These are phyloP conservation scores for Leptinotarsa undecemlineata DNA, from an alignment of 1,140 invertebrate species.

Conservation along the genomic window DNA sequence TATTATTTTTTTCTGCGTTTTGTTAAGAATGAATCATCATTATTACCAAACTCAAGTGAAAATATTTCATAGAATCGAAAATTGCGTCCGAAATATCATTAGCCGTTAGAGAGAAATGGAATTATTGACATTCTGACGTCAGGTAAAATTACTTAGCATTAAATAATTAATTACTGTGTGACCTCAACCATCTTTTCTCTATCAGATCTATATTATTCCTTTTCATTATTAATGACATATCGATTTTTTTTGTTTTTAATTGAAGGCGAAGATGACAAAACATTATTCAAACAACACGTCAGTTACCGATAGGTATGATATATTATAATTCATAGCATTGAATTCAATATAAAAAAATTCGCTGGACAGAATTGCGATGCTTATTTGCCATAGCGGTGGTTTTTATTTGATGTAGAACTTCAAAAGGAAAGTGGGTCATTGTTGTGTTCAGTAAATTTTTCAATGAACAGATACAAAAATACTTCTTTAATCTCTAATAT, in stretches of 20 bases:
- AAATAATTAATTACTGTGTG: conserved; percentile 16
- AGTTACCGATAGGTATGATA: neutral
- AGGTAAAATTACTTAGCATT: conserved; percentile 6
- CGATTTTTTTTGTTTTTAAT: conserved; percentile 5
- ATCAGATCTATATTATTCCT: conserved; percentile 4
- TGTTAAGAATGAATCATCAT: too few relatives aligned
- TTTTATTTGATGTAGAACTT: too few relatives aligned
- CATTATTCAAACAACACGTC: neutral
- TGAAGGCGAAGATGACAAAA: conserved; percentile 4
- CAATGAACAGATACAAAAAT: too few relatives aligned
- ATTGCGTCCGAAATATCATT: neutral
- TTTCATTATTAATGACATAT: neutral
- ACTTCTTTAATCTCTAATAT: too few relatives aligned
- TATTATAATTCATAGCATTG: too few relatives aligned
- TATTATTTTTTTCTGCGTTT: too few relatives aligned
- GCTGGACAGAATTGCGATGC: too few relatives aligned
- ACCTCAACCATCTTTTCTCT: conserved; percentile 2
- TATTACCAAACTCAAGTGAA: neutral
- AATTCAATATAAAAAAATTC: too few relatives aligned
- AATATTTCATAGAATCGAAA: neutral
- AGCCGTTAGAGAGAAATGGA: neutral
- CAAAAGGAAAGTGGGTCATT: too few relatives aligned
- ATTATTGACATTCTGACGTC: conserved; percentile 10
- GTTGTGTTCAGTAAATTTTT: too few relatives aligned
- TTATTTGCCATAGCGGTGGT: too few relatives aligned